Conservation (phyloP, 37 sponge, comb jelly and placozoan genomes). For the Tethya wilhelma region DNA sequence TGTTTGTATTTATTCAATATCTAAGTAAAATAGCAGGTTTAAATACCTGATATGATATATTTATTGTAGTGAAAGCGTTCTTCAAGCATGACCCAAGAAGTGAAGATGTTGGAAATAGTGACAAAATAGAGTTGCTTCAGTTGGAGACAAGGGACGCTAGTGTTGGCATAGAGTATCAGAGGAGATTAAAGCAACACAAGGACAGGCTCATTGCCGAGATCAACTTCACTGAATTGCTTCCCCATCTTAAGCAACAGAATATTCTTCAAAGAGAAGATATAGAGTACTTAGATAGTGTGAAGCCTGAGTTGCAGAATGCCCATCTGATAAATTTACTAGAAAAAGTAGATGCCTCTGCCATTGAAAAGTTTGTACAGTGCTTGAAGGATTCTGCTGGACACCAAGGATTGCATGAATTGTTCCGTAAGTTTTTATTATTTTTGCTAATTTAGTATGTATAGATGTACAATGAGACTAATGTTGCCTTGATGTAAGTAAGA, state of each 20-base stretch:
- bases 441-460: too few relatives aligned
- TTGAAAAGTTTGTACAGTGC: slow-evolving; percentile 30
- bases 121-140: slow-evolving; percentile 29
- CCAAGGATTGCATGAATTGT: background rate
- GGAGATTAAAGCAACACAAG: slow-evolving; percentile 7
- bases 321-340: slow-evolving; percentile 2
- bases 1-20: background rate
- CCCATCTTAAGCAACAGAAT: slow-evolving; percentile 17
- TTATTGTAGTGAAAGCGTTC: slow-evolving; percentile 16
- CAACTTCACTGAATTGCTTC: slow-evolving; percentile 6
- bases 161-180: background rate
- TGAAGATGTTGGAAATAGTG: background rate
- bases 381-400: slow-evolving; percentile 24
- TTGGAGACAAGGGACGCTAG: slow-evolving; percentile 15
- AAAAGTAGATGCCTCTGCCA: background rate
- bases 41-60: background rate
- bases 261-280: slow-evolving; percentile 17
- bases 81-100: slow-evolving; percentile 27
- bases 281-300: background rate
- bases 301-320: background rate
- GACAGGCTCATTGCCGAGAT: background rate
- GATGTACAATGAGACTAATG: too few relatives aligned
- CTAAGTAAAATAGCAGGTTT: background rate
- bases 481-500: too few relatives aligned
- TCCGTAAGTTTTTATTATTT: too few relatives aligned